These are phyloP conservation scores for Martes martes DNA, from an alignment of 2,113 vertebrate genomes.

Conservation along the genomic window DNA sequence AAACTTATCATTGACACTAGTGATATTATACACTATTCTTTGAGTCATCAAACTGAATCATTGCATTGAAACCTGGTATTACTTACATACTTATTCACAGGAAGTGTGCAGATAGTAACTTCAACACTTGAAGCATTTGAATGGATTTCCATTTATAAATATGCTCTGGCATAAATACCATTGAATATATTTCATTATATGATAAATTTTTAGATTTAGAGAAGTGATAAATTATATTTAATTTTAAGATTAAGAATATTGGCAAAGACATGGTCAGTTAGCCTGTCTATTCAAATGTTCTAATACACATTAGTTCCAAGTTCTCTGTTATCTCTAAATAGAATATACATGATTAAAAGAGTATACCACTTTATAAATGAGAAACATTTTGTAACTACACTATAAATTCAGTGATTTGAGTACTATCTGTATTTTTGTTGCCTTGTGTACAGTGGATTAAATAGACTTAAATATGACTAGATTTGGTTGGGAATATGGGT, in stretches of 20 bases:
- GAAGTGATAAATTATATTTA: not conserved
- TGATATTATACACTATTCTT: not conserved
- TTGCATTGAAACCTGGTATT: not conserved
- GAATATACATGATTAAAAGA: not conserved
- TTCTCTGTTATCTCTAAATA: not conserved
- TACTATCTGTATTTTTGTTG: not conserved
- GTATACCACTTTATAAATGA: not conserved
- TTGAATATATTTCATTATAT: conserved; percentile 13
- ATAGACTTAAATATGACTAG: not conserved
- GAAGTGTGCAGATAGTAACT: not conserved
- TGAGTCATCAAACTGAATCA: not conserved
- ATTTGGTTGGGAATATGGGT: not conserved
- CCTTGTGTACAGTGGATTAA: not conserved
- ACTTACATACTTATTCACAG: not conserved
- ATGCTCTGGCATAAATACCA: not conserved
- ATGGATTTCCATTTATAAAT: not conserved
- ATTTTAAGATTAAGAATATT: conserved; percentile 24
- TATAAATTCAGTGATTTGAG: not conserved
- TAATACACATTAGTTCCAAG: not conserved
- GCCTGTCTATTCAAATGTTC: not conserved
- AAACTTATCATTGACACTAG: not conserved
- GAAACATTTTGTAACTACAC: not conserved
- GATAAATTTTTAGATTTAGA: not conserved
- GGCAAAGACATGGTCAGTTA: not conserved
- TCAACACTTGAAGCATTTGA: not conserved